phyloP scores from a whole-genome alignment of 2,888 invertebrate genomes.

The Periphyllus acericola region DNA sequence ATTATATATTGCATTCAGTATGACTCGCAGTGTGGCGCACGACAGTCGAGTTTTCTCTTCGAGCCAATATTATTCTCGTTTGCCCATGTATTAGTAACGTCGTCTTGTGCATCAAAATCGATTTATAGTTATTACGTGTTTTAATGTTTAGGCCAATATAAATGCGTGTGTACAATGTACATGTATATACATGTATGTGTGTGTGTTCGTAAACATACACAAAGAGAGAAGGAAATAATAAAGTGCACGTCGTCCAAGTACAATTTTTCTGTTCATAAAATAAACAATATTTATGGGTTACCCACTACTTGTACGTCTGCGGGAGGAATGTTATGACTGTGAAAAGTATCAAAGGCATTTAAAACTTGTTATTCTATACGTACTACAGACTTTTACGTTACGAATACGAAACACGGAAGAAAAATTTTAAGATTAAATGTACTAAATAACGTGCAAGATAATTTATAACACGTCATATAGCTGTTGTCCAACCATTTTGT shows the following conservation, averaged over 20 bases:
- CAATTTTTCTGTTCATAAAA: constrained; percentile 52
- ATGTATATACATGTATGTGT: background rate
- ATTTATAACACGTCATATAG: background rate
- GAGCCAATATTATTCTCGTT: constrained; percentile 18
- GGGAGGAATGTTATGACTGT: constrained; percentile 26
- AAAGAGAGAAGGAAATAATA: constrained; percentile 43
- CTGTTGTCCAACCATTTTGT: background rate
- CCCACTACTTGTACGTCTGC: background rate
- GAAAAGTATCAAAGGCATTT: constrained; percentile 31
- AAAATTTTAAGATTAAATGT: background rate
- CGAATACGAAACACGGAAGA: background rate
- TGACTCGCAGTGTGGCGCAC: constrained; percentile 20
- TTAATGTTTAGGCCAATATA: constrained; percentile 42
- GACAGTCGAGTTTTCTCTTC: constrained; percentile 50
- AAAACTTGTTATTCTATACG: constrained; percentile 30
- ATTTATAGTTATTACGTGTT: constrained; percentile 57
- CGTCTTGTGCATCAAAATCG: constrained; percentile 52
- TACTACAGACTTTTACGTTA: background rate
- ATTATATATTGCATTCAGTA: constrained; percentile 39
- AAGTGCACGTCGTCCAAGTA: constrained; percentile 30
- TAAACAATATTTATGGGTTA: constrained; percentile 48
- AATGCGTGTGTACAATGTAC: constrained; percentile 18
- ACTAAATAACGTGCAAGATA: background rate
- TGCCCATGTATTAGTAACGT: constrained; percentile 16
- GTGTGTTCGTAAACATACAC: background rate